Conservation (phyloP, 2,888 invertebrate species). For the Mimachlamys varia region DNA sequence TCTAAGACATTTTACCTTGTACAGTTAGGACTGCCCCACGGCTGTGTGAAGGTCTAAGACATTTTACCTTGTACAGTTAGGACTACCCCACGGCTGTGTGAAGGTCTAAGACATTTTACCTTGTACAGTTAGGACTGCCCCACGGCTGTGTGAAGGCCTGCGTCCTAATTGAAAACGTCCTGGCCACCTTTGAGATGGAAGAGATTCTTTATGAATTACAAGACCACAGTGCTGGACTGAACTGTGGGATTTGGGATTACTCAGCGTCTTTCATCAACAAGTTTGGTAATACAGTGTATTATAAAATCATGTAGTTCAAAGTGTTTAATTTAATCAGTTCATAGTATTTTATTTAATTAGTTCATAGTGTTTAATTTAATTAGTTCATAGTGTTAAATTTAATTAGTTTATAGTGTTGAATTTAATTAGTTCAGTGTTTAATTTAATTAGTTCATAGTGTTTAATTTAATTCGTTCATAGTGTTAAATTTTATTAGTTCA, state of each 20-base stretch:
- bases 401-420: too few species aligned
- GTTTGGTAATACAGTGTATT: slow-evolving; percentile 82
- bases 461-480: too few species aligned
- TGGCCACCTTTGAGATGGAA: slow-evolving; percentile 87
- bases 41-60: too few species aligned
- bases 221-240: slow-evolving; percentile 87
- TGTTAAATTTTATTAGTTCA: too few species aligned
- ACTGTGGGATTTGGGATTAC: slow-evolving; percentile 91
- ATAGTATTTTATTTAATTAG: too few species aligned
- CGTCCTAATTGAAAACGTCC: slow-evolving; percentile 88
- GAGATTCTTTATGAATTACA: slow-evolving; percentile 87
- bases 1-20: too few species aligned
- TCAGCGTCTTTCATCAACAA: slow-evolving; percentile 84
- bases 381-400: too few species aligned
- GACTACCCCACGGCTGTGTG: slow-evolving; percentile 85
- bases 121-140: slow-evolving; percentile 83
- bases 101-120: slow-evolving; percentile 83
- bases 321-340: too few species aligned
- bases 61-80: slow-evolving; percentile 76
- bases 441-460: too few species aligned
- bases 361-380: too few species aligned
- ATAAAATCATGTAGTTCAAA: too few species aligned
- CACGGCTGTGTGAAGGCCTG: slow-evolving; percentile 87
- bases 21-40: not conserved
- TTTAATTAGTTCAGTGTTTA: too few species aligned